These are phyloP conservation scores for Pheosia gnoma DNA, from an alignment of 2,888 invertebrate genomes.

Conservation along the genomic window DNA sequence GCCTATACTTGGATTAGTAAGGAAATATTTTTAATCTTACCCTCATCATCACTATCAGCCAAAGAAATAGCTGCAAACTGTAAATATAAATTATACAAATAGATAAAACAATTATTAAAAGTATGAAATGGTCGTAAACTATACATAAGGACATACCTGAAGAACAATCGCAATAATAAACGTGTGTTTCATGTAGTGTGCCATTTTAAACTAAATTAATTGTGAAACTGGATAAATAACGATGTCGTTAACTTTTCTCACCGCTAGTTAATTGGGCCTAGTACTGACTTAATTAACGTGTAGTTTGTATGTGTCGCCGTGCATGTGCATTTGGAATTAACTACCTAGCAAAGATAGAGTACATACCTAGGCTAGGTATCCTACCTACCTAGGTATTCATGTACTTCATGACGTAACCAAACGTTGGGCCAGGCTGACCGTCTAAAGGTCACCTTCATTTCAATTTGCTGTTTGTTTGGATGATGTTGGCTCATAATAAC, in stretches of 20 bases:
- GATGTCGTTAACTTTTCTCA: slow-evolving; percentile 10
- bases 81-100: slow-evolving; percentile 8
- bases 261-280: background rate
- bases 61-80: slow-evolving; percentile 27
- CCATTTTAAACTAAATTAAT: slow-evolving; percentile 27
- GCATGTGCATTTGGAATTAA: no score
- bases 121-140: background rate
- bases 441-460: no score
- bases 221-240: slow-evolving; percentile 10
- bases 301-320: no score
- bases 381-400: no score
- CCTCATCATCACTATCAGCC: slow-evolving; percentile 27
- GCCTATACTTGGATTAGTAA: background rate
- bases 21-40: slow-evolving; percentile 13
- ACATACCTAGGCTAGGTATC: no score
- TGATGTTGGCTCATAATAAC: no score
- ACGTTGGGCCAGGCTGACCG: no score
- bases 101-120: background rate
- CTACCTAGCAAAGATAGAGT: no score
- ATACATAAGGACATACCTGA: slow-evolving; percentile 17
- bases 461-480: no score
- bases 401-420: no score
- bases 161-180: slow-evolving; percentile 24
- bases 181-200: slow-evolving; percentile 15
- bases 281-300: no score